Base-by-base conservation (phyloP, 2,797 vertebrate species). In the Pseudochaenichthys georgianus region DNA sequence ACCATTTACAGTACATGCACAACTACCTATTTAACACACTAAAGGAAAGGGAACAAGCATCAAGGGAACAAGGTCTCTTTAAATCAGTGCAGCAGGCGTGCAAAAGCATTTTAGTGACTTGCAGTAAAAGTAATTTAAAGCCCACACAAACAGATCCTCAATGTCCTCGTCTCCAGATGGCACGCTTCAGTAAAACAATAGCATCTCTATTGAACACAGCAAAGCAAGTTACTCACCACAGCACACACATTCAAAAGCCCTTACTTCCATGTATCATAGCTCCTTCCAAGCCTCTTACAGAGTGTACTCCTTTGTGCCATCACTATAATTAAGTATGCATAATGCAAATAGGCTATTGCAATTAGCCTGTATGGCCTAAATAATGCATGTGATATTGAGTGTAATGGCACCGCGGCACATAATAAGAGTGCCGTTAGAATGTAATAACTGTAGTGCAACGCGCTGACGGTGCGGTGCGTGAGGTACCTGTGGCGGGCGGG, bases 351-450 rank as follows among this genome's bases (percentile, higher is more conserved):
- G 42, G 70, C 75, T 64, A 9, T 11, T 62, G 73, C 84, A 87
- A 85, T 89, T 85, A 90, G 75, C 48, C 54, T 10, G 17, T 57
- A 60, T 41, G 13, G 41, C 62, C 79, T 90, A 78, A 87, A 89
- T 88, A 91, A 86, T 79, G 61, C 68, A 85, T 80, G 74, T 84
- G 70, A 84, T 89, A 87, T 71, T 70, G 54, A 59, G 68, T 61
- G 61, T 84, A 88, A 88, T 85, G 70, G 60, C 67, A 70, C 81
- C 69, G 66, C n/a, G 28, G 41, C 42, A 13, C 55, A 47, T 75
- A 84, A 73, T 81, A 83, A 60, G n/a, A 73, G 64, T 9, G 38
- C 60, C 77, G 76, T 88, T 87, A 80, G 69, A 65, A 46, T 43
- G 59, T 75, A 87, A 88, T 89, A 85, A 84, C 76, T 80, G 58